Evolutionary conservation across 2,797 vertebrate genomes (phyloP).

Genomic region (Myiotriccus ornatus): DNA sequence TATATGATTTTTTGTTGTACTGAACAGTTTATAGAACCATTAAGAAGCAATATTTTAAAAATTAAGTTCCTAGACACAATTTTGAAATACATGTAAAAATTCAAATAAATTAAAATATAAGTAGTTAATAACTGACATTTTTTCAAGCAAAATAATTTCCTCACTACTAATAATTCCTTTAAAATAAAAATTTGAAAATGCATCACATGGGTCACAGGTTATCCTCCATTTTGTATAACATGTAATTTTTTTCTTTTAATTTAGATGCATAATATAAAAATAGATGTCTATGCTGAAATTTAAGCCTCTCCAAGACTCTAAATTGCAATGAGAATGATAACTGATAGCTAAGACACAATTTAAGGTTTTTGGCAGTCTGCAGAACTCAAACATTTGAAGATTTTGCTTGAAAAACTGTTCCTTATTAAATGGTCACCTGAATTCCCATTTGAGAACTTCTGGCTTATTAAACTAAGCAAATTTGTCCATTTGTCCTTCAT

Average conservation of each 20-base stretch:
- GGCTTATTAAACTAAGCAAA: not conserved
- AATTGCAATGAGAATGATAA: not conserved
- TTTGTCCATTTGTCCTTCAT: not conserved
- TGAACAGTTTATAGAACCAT: not conserved
- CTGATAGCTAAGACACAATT: not conserved
- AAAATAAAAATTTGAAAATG: not conserved
- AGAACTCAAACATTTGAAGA: not conserved
- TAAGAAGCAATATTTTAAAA: not conserved
- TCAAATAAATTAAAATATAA: not conserved
- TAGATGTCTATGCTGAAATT: not conserved
- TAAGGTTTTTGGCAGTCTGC: not conserved
- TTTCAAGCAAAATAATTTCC: not conserved
- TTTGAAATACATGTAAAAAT: not conserved
- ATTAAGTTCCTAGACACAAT: not conserved
- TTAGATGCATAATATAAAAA: not conserved
- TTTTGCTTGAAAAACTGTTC: not conserved
- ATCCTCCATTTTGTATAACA: not conserved
- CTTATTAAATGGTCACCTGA: not conserved
- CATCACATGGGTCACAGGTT: not conserved
- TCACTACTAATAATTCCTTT: not conserved
- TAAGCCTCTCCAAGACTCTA: not conserved
- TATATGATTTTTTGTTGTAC: not conserved
- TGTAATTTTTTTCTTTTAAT: not conserved
- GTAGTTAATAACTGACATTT: not conserved
- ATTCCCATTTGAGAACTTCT: not conserved